Evolutionary conservation across 2,113 vertebrate genomes (phyloP).

Genomic region (Bubalus kerabau): DNA sequence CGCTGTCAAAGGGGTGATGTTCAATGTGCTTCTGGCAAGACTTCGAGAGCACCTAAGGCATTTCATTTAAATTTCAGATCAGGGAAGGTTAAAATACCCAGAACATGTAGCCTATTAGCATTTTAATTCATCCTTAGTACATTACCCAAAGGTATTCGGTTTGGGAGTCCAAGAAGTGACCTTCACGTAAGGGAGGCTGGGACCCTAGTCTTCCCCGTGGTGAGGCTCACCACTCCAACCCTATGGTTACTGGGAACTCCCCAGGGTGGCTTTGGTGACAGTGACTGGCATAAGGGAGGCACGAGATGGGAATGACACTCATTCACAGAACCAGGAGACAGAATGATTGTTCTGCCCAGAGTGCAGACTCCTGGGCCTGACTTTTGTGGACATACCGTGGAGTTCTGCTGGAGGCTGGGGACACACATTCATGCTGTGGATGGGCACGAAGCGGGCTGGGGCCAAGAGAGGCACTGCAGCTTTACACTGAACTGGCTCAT

Average conservation of each 20-base stretch:
- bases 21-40: conserved; percentile 66
- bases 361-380: not conserved
- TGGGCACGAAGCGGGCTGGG: not conserved
- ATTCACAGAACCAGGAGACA: not conserved
- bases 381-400: not conserved
- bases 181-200: not conserved
- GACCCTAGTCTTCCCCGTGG: not conserved
- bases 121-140: conserved; percentile 69
- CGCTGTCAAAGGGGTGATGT: conserved; percentile 44
- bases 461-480: not conserved
- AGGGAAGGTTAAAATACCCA: conserved; percentile 65
- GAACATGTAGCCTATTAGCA: conserved; percentile 49
- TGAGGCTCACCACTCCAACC: fast-evolving
- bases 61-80: conserved; percentile 73
- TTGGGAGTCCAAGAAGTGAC: conserved; percentile 16
- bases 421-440: not conserved
- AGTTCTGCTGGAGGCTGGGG: not conserved
- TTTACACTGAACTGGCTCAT: not conserved
- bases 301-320: not conserved
- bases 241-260: not conserved
- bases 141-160: conserved; percentile 50
- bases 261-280: not conserved
- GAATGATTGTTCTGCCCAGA: fast-evolving
- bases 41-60: conserved; percentile 69
- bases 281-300: not conserved